Evolutionary conservation across 2,113 vertebrate genomes (phyloP).

Genomic region (Agapornis roseicollis): DNA sequence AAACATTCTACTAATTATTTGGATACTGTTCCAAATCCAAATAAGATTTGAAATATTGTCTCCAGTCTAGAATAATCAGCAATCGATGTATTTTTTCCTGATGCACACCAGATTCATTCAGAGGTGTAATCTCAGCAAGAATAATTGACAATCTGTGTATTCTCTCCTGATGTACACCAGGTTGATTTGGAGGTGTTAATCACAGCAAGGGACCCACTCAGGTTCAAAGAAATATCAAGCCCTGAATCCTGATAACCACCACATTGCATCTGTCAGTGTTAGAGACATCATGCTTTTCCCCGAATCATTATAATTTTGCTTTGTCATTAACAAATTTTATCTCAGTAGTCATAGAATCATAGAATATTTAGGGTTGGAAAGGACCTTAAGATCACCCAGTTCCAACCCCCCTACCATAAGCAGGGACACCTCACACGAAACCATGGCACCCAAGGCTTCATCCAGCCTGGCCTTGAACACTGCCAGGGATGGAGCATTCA

Average conservation of each 20-base stretch:
- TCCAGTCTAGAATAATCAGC: not conserved
- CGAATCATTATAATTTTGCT: not conserved
- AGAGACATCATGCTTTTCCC: not conserved
- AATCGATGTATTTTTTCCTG: not conserved
- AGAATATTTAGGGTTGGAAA: no score
- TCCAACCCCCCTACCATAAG: no score
- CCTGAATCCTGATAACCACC: not conserved
- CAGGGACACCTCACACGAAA: no score
- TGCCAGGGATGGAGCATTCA: no score
- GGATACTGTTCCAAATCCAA: not conserved
- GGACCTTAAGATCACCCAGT: no score
- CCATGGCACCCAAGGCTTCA: no score
- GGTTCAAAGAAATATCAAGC: not conserved
- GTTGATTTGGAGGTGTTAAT: not conserved
- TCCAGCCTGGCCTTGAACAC: no score
- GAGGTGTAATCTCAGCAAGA: not conserved
- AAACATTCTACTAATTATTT: not conserved
- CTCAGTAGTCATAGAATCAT: no score
- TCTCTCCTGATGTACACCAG: not conserved
- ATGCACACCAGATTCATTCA: not conserved
- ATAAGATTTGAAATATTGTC: not conserved
- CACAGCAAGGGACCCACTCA: not conserved
- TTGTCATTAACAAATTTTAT: not conserved
- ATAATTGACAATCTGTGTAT: not conserved
- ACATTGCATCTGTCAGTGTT: not conserved